These are phyloP conservation scores for Trinectes maculatus DNA, from an alignment of 2,113 vertebrate genomes.

Conservation along the genomic window DNA sequence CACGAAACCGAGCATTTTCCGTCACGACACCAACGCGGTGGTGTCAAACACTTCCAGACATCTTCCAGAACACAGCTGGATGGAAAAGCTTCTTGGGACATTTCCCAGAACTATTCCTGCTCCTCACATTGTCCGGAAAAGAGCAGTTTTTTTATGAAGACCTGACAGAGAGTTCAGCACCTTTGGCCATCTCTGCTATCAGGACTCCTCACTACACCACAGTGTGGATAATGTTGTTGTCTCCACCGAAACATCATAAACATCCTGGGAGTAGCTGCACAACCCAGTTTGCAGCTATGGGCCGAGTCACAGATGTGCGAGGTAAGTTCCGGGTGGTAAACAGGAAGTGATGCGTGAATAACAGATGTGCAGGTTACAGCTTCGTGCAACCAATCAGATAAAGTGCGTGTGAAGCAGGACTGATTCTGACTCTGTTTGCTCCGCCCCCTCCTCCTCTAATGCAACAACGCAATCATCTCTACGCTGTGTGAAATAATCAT, in stretches of 20 bases:
- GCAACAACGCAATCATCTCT: not conserved
- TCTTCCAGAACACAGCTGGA: too few species aligned
- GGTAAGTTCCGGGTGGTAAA: constrained; percentile 22
- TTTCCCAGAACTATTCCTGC: too few species aligned
- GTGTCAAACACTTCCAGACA: too few species aligned
- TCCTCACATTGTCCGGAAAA: too few species aligned
- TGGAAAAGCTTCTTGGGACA: too few species aligned
- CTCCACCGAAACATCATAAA: not conserved
- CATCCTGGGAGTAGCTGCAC: constrained; percentile 7
- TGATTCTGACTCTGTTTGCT: not conserved
- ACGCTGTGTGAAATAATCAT: too few species aligned
- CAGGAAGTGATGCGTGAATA: constrained; percentile 41
- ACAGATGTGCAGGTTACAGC: constrained; percentile 57
- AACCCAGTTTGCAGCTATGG: constrained; percentile 1
- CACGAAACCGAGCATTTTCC: too few species aligned
- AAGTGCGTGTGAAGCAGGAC: too few species aligned
- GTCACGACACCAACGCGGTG: not conserved
- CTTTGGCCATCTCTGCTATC: too few species aligned
- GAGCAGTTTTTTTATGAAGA: too few species aligned
- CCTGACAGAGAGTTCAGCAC: too few species aligned
- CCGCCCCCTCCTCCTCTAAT: not conserved
- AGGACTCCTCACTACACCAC: too few species aligned
- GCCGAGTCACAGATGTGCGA: constrained; percentile 56
- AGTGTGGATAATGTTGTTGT: not conserved
- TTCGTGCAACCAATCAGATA: not conserved